Conservation (phyloP, 2,888 invertebrate genomes). For the Rhamphomyia laevipes region DNA sequence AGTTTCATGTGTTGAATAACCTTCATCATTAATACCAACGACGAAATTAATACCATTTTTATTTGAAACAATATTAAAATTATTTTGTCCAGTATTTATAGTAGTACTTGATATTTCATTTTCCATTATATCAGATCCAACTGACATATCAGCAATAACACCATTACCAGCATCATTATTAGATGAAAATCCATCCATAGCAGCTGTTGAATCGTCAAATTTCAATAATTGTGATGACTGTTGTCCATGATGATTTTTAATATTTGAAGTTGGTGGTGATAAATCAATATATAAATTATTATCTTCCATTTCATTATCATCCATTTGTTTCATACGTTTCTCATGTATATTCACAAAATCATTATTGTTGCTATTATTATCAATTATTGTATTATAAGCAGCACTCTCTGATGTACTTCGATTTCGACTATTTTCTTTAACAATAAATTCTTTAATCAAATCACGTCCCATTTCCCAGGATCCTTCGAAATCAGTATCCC, state of each 20-base stretch:
- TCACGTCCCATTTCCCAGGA: slow-evolving; percentile 34
- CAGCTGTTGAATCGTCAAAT: background rate
- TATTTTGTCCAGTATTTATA: background rate
- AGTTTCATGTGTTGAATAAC: slow-evolving; percentile 10
- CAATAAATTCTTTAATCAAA: slow-evolving; percentile 29
- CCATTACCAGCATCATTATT: background rate
- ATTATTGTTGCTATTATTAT: slow-evolving; percentile 6
- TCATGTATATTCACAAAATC: slow-evolving; percentile 9
- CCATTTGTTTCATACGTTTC: slow-evolving; percentile 10
- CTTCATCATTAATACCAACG: slow-evolving; percentile 6
- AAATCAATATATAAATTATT: background rate
- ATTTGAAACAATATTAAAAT: background rate
- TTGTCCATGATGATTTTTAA: background rate
- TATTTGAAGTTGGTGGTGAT: no score
- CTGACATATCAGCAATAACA: background rate
- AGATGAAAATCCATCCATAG: slow-evolving; percentile 18
- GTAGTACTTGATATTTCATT: background rate
- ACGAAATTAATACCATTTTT: background rate
- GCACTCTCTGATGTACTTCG: slow-evolving; percentile 25
- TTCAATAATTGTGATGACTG: slow-evolving; percentile 2
- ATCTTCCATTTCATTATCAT: slow-evolving; percentile 3
- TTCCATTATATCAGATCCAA: slow-evolving; percentile 2
- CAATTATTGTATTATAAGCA: slow-evolving; percentile 18
- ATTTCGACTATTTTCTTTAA: slow-evolving; percentile 26
- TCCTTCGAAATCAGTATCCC: slow-evolving; percentile 33